Conservation (phyloP, 1,140 invertebrate species). For the Fopius arisanus region DNA sequence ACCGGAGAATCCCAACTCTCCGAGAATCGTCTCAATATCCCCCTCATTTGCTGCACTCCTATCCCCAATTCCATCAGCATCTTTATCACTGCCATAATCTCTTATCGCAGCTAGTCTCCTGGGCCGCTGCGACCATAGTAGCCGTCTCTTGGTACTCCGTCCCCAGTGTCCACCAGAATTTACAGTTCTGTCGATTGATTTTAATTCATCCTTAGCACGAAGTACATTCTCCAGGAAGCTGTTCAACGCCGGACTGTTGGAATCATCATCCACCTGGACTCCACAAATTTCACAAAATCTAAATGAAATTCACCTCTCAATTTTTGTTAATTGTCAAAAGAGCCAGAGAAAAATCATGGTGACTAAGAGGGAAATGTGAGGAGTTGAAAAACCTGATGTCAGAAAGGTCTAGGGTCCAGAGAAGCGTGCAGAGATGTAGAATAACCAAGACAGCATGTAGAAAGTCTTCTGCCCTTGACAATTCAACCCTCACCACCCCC, state of each 20-base stretch:
- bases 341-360: not conserved
- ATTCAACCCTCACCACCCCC: slow-evolving; percentile 22
- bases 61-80: slow-evolving; percentile 6
- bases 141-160: slow-evolving; percentile 20
- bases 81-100: slow-evolving; percentile 13
- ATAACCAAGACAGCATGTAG: not conserved
- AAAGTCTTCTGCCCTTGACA: slow-evolving; percentile 37
- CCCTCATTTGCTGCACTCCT: not conserved
- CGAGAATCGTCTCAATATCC: not conserved
- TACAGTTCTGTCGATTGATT: slow-evolving; percentile 45
- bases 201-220: slow-evolving; percentile 44
- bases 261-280: not conserved
- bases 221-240: slow-evolving; percentile 45
- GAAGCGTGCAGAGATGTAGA: not conserved
- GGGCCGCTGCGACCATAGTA: slow-evolving; percentile 14
- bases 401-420: not conserved
- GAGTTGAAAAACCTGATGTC: not conserved
- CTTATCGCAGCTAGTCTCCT: not conserved
- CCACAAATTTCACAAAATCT: not conserved
- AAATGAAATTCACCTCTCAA: no score
- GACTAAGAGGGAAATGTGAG: not conserved
- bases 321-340: not conserved
- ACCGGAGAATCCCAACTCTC: not conserved
- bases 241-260: slow-evolving; percentile 34
- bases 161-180: slow-evolving; percentile 5